Base-by-base conservation (phyloP, 2,797 vertebrate species). In the Leuciscus waleckii region DNA sequence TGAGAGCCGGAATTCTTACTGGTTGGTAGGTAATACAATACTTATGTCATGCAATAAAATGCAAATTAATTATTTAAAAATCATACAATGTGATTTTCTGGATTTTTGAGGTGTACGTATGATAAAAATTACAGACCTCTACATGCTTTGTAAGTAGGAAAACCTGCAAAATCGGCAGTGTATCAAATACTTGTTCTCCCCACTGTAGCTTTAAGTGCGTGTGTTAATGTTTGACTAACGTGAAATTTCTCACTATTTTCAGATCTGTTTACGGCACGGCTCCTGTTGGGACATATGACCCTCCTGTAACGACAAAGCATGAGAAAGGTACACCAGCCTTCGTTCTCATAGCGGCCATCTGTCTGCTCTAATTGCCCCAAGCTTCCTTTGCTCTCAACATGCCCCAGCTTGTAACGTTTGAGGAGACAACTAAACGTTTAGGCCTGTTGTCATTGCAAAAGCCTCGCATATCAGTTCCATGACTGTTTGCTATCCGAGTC, bases 341-440 rank as follows among this genome's bases (percentile, higher is more conserved):
- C 82, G 86, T 79, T 86, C 79, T 85, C 83, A 75, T 41, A 79
- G 84, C 54, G 54, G 82, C 87, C 88, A 86, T 88, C 87, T 89
- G 85, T 86, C 84, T 87, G 23, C 16, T 83, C 61, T 75, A 76
- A 51, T 87, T 89, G 85, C 87, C 85, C 74, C 74, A 68, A 79
- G 85, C 88, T 82, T 86, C 77, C 37, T 46, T 70, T 75, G 83
- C 46, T 17, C 58, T 79, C 69, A 85, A 79, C 91, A 90, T 84
- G 90, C 85, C 88, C 74, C 69, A 67, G 81, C 89, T 71, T 87
- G 90, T 75, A 81, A 65, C 26, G 39, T 80, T 78, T 32, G 70
- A 41, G 23, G 35, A 58, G 68, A 58, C 29, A 75, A 75, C 39
- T 71, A 37, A 77, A 79, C 39, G 83, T 46, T 43, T 69, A 46